Evolutionary conservation across 2,113 vertebrate genomes (phyloP).

Genomic region (Onychorhynchus coronatus): DNA sequence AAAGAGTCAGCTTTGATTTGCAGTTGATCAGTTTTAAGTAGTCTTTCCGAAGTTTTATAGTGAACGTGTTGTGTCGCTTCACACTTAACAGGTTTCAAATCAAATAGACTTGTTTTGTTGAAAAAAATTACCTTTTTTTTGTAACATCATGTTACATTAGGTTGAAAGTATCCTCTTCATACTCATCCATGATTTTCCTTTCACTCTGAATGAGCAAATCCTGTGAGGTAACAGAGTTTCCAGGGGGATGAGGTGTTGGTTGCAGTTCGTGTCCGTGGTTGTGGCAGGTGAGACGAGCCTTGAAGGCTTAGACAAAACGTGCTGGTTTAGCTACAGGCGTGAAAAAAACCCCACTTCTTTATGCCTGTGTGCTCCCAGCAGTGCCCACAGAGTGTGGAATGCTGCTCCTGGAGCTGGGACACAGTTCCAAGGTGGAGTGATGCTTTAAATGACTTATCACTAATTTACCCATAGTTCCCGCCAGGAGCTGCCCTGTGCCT

Average conservation of each 20-base stretch:
- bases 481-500: neutral
- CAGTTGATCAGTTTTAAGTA: neutral
- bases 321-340: neutral
- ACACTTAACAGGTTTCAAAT: neutral
- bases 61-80: neutral
- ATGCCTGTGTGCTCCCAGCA: neutral
- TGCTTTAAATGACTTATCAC: accelerated
- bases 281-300: neutral
- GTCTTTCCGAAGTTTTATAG: neutral
- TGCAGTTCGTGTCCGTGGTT: neutral
- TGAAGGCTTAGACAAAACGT: neutral
- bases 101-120: neutral
- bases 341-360: accelerated
- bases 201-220: neutral
- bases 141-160: accelerated
- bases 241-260: neutral
- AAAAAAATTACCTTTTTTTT: neutral
- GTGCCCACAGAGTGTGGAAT: neutral
- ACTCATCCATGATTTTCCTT: accelerated
- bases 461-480: neutral
- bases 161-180: neutral
- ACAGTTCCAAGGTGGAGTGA: neutral
- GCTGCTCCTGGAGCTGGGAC: neutral
- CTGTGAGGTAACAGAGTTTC: neutral
- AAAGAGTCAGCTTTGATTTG: neutral